Evolutionary conservation across 2,113 vertebrate species (phyloP).

Genomic region (Sander vitreus): DNA sequence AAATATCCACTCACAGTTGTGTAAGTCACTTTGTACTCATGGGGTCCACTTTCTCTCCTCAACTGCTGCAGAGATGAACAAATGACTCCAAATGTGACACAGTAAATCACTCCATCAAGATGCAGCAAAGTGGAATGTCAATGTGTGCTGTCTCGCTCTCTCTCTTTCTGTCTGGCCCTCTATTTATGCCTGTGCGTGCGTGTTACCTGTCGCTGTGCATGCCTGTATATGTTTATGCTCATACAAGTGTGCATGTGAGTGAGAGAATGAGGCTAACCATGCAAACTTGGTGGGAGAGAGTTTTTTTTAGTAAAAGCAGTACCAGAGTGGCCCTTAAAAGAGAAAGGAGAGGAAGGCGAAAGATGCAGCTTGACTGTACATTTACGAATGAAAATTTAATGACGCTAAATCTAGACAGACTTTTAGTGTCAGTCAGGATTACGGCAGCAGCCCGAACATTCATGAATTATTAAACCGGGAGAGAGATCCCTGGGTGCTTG

Average conservation of each 20-base stretch:
- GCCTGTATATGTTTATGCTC: constrained; percentile 24
- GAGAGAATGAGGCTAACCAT: constrained; percentile 42
- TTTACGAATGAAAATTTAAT: constrained; percentile 93
- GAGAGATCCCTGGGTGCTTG: constrained; percentile 76
- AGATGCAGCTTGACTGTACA: constrained; percentile 75
- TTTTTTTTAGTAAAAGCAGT: constrained; percentile 51
- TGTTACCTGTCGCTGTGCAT: constrained; percentile 36
- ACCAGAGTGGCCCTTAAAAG: constrained; percentile 53
- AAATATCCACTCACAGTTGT: constrained; percentile 44
- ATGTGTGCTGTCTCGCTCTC: not conserved
- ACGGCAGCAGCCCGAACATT: constrained; percentile 87
- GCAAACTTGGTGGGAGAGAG: constrained; percentile 9
- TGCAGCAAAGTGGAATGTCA: constrained; percentile 20
- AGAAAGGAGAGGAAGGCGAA: constrained; percentile 39
- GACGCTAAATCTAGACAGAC: constrained; percentile 93
- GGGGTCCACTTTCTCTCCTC: constrained; percentile 23
- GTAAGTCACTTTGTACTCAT: constrained; percentile 44
- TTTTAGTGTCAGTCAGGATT: constrained; percentile 97
- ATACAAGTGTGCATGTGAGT: constrained; percentile 35
- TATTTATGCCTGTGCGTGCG: not conserved
- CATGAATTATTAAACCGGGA: constrained; percentile 90
- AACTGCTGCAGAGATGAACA: constrained; percentile 48
- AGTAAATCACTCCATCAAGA: constrained; percentile 53
- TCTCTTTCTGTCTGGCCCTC: not conserved
- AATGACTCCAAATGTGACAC: constrained; percentile 63